These are phyloP conservation scores for Raja brachyura DNA, from an alignment of 2,113 vertebrate genomes.

Conservation along the genomic window DNA sequence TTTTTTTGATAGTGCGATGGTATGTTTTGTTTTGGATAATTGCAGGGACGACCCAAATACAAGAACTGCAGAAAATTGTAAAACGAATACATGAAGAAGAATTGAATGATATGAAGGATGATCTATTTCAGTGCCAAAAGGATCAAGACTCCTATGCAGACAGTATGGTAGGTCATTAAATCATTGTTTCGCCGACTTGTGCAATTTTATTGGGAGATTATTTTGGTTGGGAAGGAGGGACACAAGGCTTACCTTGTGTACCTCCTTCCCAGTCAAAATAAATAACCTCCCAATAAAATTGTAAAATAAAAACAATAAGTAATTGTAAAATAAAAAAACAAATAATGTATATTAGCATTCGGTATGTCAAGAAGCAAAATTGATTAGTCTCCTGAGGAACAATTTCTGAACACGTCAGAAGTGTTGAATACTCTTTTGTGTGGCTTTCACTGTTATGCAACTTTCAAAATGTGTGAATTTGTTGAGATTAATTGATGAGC, in stretches of 20 bases:
- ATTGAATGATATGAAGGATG: conserved; percentile 56
- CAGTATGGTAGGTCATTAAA: conserved; percentile 52
- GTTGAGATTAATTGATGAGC: background rate
- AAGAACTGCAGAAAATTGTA: conserved; percentile 65
- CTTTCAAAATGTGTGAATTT: conserved; percentile 37
- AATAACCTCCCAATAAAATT: background rate
- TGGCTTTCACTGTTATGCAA: conserved; percentile 37
- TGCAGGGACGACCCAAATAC: conserved; percentile 74
- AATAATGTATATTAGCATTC: background rate
- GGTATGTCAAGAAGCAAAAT: background rate
- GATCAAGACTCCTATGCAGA: conserved; percentile 51
- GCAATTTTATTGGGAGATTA: too few species aligned
- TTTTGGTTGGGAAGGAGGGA: background rate
- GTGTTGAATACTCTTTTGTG: background rate
- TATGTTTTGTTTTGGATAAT: conserved; percentile 14
- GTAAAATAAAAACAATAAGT: background rate
- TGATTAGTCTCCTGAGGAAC: background rate
- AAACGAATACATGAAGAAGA: conserved; percentile 59
- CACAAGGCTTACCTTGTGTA: background rate
- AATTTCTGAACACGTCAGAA: background rate
- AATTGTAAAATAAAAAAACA: background rate
- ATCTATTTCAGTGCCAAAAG: conserved; percentile 58
- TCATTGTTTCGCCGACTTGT: background rate
- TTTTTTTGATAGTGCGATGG: conserved; percentile 32
- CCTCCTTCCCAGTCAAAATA: background rate